Conservation (phyloP, 2,888 invertebrate genomes). For the Macaria liturata region DNA sequence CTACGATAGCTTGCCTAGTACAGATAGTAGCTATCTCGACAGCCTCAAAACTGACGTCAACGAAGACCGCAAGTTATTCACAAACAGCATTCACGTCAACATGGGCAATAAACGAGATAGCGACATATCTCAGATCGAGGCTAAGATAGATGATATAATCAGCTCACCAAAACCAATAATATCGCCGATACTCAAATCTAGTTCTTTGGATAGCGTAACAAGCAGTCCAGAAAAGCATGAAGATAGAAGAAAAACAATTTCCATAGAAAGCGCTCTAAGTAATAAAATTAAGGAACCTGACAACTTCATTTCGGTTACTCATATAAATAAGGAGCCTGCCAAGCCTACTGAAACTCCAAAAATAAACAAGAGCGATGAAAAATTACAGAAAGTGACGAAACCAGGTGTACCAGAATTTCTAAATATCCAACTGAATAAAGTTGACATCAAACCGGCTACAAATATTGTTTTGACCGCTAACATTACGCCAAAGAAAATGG, state of each 20-base stretch:
- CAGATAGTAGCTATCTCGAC: slow-evolving; percentile 76
- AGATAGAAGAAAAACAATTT: slow-evolving; percentile 76
- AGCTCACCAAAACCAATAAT: slow-evolving; percentile 79
- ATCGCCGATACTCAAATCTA: slow-evolving; percentile 77
- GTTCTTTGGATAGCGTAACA: slow-evolving; percentile 84
- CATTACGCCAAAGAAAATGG: slow-evolving; percentile 76
- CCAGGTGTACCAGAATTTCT: slow-evolving; percentile 86
- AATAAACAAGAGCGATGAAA: slow-evolving; percentile 67
- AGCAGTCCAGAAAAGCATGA: slow-evolving; percentile 80
- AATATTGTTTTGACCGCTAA: slow-evolving; percentile 87
- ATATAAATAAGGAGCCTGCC: slow-evolving; percentile 77
- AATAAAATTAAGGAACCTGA: slow-evolving; percentile 55
- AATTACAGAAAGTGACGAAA: slow-evolving; percentile 58
- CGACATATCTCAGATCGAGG: slow-evolving; percentile 80
- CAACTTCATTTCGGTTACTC: slow-evolving; percentile 82
- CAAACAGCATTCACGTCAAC: slow-evolving; percentile 70
- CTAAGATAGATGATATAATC: slow-evolving; percentile 81
- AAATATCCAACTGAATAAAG: slow-evolving; percentile 87
- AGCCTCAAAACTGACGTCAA: slow-evolving; percentile 71
- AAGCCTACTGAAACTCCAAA: slow-evolving; percentile 55
- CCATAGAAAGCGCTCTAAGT: slow-evolving; percentile 75
- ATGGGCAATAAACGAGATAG: slow-evolving; percentile 74
- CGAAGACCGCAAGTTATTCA: slow-evolving; percentile 68
- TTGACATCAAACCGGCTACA: slow-evolving; percentile 84
- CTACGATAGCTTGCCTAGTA: slow-evolving; percentile 75